Evolutionary conservation across 2,797 vertebrate genomes (phyloP).

Genomic region (Lagocephalus sceleratus): DNA sequence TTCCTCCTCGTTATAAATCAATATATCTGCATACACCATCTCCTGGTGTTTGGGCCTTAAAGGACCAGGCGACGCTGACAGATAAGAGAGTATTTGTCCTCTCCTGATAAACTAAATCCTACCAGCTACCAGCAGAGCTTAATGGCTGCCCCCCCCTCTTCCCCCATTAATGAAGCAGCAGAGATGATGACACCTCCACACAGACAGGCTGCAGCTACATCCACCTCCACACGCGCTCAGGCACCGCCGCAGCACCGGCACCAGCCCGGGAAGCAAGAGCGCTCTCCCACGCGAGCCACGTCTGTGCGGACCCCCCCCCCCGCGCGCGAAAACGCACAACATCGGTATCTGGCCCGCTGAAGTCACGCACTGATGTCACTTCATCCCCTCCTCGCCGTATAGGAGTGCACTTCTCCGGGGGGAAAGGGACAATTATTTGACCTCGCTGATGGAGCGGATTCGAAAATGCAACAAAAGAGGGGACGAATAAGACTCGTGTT

Average conservation of each 20-base stretch:
- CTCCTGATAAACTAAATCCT: slow-evolving; percentile 29
- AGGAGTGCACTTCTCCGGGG: too few species aligned
- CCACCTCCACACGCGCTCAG: slow-evolving; percentile 42
- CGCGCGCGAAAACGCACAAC: too few species aligned
- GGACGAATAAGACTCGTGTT: background rate
- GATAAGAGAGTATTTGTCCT: slow-evolving; percentile 38
- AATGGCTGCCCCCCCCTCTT: slow-evolving; percentile 40
- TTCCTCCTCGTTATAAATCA: slow-evolving; percentile 10
- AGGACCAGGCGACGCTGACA: slow-evolving; percentile 14
- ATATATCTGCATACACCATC: background rate
- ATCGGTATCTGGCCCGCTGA: too few species aligned
- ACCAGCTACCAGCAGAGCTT: slow-evolving; percentile 10
- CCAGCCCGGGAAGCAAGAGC: background rate
- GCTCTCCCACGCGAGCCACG: slow-evolving; percentile 20
- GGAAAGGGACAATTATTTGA: too few species aligned
- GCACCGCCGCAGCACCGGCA: slow-evolving; percentile 9
- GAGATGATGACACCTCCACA: slow-evolving; percentile 52
- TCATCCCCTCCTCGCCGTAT: too few species aligned
- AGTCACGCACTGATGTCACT: too few species aligned
- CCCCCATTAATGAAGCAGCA: slow-evolving; percentile 44
- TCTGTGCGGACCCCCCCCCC: too few species aligned
- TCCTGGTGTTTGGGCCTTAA: slow-evolving; percentile 15
- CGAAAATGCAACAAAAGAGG: background rate
- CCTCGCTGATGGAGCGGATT: background rate
- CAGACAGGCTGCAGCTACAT: slow-evolving; percentile 37